Base-by-base conservation (phyloP, 2,113 vertebrate species). In the Epinephelus lanceolatus region DNA sequence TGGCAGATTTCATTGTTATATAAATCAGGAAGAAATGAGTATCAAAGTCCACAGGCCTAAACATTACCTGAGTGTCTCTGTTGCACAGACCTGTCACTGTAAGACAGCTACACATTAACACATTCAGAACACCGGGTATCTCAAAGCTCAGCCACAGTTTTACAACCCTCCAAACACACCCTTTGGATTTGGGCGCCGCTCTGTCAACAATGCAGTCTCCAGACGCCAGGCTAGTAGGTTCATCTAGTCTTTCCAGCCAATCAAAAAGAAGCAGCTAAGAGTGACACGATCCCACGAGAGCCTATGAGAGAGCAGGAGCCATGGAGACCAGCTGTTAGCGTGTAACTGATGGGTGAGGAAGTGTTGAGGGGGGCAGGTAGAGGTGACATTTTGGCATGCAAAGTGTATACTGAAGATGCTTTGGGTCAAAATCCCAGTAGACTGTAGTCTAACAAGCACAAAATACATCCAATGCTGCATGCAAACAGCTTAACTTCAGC, bases 71-170 rank as follows among this genome's bases (percentile, higher is more conserved):
- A 73, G 66, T 62, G 66, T 47, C 45, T 81, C 14, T 70, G 63
- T 57, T 71, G 6, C 71, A 73, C 57, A 74, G 69, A 33, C 42
- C 57, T 17, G 80, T 56, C 71, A 62, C 73, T 72, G 78, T 69
- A 23, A 74, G 61, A 85, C 33, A 85, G 93, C 89, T 93, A 93
- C 91, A 94, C 90, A 91, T 92, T 93, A 95, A 94, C 91, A 69
- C 86, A 66, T 68, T 33, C 56, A 53, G 37, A 53, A 25, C 72
- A 25, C 49, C 30, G 8, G 72, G 69, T 85, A n/a, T 68, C 86
- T 82, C 67, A 21, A 12, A 59, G 68, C 81, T 69, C 62, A 51
- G 80, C 78, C 70, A 55, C 42, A 0, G 5, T 88, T 95, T 95
- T 95, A 96, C 88, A 89, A 90, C 91, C 83, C 53, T 78, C 69